Conservation (phyloP, 2,888 invertebrate genomes). For the Cremastinae sp. region DNA sequence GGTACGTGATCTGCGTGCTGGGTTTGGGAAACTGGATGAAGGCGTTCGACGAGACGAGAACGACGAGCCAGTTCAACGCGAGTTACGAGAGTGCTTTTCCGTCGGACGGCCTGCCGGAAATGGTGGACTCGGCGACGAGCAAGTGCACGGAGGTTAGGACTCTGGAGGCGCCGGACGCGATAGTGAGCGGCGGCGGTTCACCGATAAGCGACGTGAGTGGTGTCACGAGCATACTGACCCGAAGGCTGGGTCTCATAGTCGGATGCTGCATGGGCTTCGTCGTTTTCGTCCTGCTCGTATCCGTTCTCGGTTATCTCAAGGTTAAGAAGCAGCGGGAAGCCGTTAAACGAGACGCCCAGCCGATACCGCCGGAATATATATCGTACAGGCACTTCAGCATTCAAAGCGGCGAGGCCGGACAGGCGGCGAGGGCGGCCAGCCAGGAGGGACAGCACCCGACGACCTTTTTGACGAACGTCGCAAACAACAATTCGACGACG, state of each 20-base stretch:
- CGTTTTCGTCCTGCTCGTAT: conserved; percentile 91
- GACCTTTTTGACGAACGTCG: conserved; percentile 72
- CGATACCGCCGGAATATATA: conserved; percentile 89
- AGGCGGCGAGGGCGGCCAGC: conserved; percentile 65
- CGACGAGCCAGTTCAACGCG: conserved; percentile 70
- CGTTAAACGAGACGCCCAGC: conserved; percentile 87
- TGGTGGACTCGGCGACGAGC: conserved; percentile 87
- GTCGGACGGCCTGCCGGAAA: conserved; percentile 82
- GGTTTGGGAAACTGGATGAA: conserved; percentile 90
- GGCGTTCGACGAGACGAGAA: conserved; percentile 77
- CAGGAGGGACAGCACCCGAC: conserved; percentile 72
- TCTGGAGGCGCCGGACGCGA: conserved; percentile 85
- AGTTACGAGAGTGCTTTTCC: conserved; percentile 81
- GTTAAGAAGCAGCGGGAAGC: conserved; percentile 90
- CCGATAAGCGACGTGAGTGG: conserved; percentile 81
- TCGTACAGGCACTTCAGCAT: conserved; percentile 89
- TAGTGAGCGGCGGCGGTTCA: conserved; percentile 79
- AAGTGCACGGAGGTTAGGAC: conserved; percentile 90
- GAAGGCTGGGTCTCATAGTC: conserved; percentile 91
- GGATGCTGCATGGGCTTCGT: conserved; percentile 93
- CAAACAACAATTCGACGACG: conserved; percentile 66
- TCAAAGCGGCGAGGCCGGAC: conserved; percentile 84
- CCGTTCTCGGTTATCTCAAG: conserved; percentile 92
- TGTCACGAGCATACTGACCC: conserved; percentile 88
- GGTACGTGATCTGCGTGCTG: conserved; percentile 93